Evolutionary conservation across 1,140 invertebrate species (phyloP).

Genomic region (Pseudomyrmex cubaensis): DNA sequence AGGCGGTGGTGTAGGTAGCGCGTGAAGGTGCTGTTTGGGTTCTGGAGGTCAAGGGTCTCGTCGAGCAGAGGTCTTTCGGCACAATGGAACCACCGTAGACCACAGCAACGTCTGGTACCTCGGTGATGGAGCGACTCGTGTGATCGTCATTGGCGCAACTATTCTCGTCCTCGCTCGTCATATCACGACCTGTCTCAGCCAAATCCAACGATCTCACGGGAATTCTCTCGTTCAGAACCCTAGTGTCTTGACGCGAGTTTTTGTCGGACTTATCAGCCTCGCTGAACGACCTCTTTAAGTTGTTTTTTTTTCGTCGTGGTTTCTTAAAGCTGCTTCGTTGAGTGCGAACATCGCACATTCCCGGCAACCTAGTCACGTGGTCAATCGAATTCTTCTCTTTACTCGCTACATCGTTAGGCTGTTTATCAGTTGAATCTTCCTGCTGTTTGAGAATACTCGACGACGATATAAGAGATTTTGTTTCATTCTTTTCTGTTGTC

Average conservation of each 20-base stretch:
- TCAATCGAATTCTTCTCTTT: neutral
- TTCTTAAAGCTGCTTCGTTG: conserved; percentile 38
- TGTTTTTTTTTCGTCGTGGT: neutral
- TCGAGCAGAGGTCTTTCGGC: conserved; percentile 79
- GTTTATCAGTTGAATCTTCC: neutral
- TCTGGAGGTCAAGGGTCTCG: conserved; percentile 81
- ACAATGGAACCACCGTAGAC: conserved; percentile 76
- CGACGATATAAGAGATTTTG: neutral
- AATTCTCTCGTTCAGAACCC: conserved; percentile 50
- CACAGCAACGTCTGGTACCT: conserved; percentile 80
- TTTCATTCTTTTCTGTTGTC: neutral
- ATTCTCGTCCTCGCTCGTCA: conserved; percentile 54
- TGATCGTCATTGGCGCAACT: conserved; percentile 14
- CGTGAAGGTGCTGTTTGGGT: conserved; percentile 81
- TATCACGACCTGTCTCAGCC: conserved; percentile 4
- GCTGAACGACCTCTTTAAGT: conserved; percentile 44
- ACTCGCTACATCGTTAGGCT: neutral
- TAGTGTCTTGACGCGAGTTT: neutral
- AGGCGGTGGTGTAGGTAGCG: conserved; percentile 83
- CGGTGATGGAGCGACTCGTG: conserved; percentile 68
- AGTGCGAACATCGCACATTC: conserved; percentile 10
- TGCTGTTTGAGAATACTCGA: neutral
- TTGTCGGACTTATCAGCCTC: conserved; percentile 30
- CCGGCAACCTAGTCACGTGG: neutral
- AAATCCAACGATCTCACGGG: neutral